These are phyloP conservation scores for Enteromius argenteus DNA, from an alignment of 2,797 vertebrate species.

Conservation along the genomic window DNA sequence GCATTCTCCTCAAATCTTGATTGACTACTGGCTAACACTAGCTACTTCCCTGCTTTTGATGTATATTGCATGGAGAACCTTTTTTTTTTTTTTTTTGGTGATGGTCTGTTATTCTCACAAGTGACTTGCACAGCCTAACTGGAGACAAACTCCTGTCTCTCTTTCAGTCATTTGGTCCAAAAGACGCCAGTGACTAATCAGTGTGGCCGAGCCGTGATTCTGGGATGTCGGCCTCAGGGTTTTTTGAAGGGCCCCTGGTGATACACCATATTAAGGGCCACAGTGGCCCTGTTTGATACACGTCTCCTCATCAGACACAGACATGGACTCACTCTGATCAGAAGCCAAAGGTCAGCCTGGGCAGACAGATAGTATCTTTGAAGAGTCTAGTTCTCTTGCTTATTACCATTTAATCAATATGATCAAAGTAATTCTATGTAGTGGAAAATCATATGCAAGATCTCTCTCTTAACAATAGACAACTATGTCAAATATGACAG, in stretches of 20 bases:
- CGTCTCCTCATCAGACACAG: conserved; percentile 27
- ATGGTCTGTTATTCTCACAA: conserved; percentile 35
- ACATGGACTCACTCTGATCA: conserved; percentile 34
- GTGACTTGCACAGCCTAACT: neutral
- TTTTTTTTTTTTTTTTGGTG: too few relatives aligned
- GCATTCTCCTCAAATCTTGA: conserved; percentile 22
- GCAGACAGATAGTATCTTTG: conserved; percentile 37
- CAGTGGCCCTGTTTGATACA: conserved; percentile 51
- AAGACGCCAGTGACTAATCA: conserved; percentile 34
- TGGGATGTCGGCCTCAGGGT: conserved; percentile 11
- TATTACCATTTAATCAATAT: conserved; percentile 15
- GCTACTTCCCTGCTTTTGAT: neutral
- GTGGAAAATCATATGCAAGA: conserved; percentile 4
- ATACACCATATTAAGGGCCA: conserved; percentile 47
- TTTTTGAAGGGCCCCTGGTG: conserved; percentile 26
- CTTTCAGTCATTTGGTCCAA: neutral
- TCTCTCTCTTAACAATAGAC: neutral
- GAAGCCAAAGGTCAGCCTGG: conserved; percentile 47
- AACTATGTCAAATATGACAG: neutral
- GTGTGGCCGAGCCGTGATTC: conserved; percentile 24
- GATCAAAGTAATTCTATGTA: neutral
- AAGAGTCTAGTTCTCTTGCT: conserved; percentile 1
- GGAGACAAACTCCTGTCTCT: conserved; percentile 17
- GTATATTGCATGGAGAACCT: too few relatives aligned
- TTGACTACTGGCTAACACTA: neutral